Conservation (phyloP, 2,113 vertebrate genomes). For the Fregetta grallaria region DNA sequence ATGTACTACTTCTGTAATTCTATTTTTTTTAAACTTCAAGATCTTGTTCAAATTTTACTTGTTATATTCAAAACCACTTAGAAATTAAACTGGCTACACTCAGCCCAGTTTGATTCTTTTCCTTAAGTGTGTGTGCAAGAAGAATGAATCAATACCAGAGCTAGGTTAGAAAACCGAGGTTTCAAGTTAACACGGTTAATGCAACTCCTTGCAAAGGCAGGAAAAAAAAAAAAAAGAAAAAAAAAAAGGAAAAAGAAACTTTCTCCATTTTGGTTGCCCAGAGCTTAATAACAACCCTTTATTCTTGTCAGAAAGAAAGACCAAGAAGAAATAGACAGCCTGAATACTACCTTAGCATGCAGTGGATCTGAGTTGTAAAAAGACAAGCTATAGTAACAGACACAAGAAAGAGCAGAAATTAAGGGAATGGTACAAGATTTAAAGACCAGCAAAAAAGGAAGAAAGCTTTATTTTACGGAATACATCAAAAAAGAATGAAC, state of each 20-base stretch:
- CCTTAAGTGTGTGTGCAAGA: neutral
- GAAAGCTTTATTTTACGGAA: neutral
- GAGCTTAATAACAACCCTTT: neutral
- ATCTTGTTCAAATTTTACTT: neutral
- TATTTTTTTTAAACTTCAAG: neutral
- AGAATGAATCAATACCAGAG: neutral
- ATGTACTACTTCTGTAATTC: neutral
- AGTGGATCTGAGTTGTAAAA: neutral
- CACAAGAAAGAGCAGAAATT: neutral
- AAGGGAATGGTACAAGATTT: neutral
- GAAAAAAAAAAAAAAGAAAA: no score
- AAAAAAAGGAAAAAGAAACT: no score
- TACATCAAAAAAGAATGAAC: neutral
- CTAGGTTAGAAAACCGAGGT: neutral
- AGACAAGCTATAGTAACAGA: neutral
- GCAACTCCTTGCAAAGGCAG: neutral
- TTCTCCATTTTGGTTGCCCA: neutral
- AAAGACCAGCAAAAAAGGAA: neutral
- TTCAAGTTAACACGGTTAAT: neutral
- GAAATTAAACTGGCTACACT: neutral
- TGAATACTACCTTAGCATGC: accelerated
- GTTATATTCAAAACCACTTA: neutral
- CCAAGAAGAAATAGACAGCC: neutral
- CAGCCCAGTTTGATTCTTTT: neutral
- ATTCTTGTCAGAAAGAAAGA: neutral